Percentiles rank a stretch among this genome's conserved stretches.
Conservation (phyloP, 2,888 invertebrate species). For the Anthrax anthrax region DNA sequence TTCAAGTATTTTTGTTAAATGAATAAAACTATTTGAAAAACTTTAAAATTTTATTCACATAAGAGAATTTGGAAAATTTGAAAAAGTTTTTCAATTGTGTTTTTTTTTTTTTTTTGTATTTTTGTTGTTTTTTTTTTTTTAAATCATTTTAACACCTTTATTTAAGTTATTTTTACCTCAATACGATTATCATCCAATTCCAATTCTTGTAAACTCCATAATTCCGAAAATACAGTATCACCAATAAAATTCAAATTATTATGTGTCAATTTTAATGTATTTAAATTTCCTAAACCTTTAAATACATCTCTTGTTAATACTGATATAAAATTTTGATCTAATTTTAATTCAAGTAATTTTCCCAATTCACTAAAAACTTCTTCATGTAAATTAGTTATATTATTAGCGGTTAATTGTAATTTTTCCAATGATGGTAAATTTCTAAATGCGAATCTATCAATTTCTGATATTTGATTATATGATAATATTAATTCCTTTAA, state of each 20-base stretch:
- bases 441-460: slow-evolving; percentile 57
- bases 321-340: slow-evolving; percentile 62
- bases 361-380: slow-evolving; percentile 63
- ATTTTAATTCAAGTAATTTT: slow-evolving; percentile 62
- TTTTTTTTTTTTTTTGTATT: too few species aligned
- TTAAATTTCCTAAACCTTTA: slow-evolving; percentile 57
- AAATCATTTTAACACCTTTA: neutral
- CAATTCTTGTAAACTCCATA: slow-evolving; percentile 57
- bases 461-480: slow-evolving; percentile 60
- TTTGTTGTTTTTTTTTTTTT: neutral
- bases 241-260: slow-evolving; percentile 66
- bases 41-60: too few species aligned
- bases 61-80: too few species aligned
- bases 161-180: slow-evolving; percentile 32
- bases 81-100: too few species aligned
- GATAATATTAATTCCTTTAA: slow-evolving; percentile 55
- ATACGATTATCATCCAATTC: slow-evolving; percentile 54
- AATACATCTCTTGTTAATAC: slow-evolving; percentile 64
- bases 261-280: slow-evolving; percentile 55
- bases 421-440: slow-evolving; percentile 57
- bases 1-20: too few species aligned
- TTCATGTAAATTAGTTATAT: slow-evolving; percentile 69
- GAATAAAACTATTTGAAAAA: too few species aligned
- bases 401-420: slow-evolving; percentile 72
- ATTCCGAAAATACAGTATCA: slow-evolving; percentile 63